Base-by-base conservation (phyloP, 1,140 invertebrate species). In the Latrodectus geometricus region DNA sequence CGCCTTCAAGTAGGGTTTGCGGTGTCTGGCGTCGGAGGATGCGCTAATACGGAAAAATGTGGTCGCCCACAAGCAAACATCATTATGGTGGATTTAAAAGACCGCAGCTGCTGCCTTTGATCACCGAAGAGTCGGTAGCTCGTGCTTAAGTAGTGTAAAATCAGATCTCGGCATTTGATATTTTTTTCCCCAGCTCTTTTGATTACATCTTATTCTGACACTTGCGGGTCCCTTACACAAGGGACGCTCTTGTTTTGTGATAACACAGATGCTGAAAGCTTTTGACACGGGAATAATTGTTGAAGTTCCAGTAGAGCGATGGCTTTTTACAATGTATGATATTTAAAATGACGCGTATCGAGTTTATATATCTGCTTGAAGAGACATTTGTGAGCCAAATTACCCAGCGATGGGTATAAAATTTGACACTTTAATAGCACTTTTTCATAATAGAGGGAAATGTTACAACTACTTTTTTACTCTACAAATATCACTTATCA, bases 11-110 rank as follows among this genome's bases (percentile, higher is more conserved):
- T 65, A 72, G 49, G 35, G 35, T 17, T 15, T 23, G 72, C 14
- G 17, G 21, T 56, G 11, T 84, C 65, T 76, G 79, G 68, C 79
- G 79, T 66, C 72, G 72, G 66, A 84, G 75, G 54, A 61, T 17
- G 68, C 54, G 69, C 81, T 76, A 84, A 76, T 75, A 76, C 81
- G 35, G 74, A 56, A 76, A 80, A 84, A 76, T 66, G 72, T 75
- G 81, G 54, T 66, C 81, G 56, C 17, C 54, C 17, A 14, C 17
- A 14, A 61, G 54, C 54, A 11, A 61, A 61, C 54, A 17, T 61
- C 54, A 61, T 61, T 61, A 61, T 61, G 17, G 17, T 14, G 54
- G 54, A 61, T 17, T 61, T 61, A 17, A 12, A 20, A 50, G 12
- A n/a, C 23, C 8, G 68, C 68, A 84, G 81, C 81, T 84, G 81